Percentiles rank a stretch among this genome's conserved stretches.
phyloP scores from a whole-genome alignment of 2,888 invertebrate genomes.

The Microctonus aethiopoides region DNA sequence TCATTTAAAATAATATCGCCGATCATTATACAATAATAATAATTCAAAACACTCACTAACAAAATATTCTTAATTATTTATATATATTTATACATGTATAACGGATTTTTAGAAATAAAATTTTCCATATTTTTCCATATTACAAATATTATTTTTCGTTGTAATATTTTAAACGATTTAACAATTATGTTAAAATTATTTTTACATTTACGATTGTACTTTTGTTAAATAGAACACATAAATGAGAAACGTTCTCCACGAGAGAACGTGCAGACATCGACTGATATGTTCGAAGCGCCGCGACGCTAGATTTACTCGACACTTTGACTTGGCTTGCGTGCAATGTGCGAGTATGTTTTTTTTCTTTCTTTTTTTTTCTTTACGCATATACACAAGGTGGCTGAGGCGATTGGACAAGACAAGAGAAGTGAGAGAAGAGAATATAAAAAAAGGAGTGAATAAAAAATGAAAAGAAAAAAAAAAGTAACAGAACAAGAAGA shows the following conservation, averaged over 20 bases:
- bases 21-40: neutral
- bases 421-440: neutral
- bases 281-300: conserved; percentile 33
- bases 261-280: conserved; percentile 40
- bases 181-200: neutral
- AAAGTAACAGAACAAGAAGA: neutral
- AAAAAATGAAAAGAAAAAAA: neutral
- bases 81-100: no score
- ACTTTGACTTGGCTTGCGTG: conserved; percentile 16
- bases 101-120: neutral
- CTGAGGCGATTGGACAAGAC: neutral
- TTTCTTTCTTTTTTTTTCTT: neutral
- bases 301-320: conserved; percentile 17
- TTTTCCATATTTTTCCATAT: neutral
- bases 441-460: neutral
- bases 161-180: no score
- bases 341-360: neutral
- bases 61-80: neutral
- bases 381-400: conserved; percentile 3
- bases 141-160: neutral
- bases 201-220: neutral
- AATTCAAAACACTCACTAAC: neutral
- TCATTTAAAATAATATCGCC: neutral
- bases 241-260: conserved; percentile 35
- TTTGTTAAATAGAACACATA: neutral